Conservation (phyloP, 2,888 invertebrate species). For the Drosophila quinaria region DNA sequence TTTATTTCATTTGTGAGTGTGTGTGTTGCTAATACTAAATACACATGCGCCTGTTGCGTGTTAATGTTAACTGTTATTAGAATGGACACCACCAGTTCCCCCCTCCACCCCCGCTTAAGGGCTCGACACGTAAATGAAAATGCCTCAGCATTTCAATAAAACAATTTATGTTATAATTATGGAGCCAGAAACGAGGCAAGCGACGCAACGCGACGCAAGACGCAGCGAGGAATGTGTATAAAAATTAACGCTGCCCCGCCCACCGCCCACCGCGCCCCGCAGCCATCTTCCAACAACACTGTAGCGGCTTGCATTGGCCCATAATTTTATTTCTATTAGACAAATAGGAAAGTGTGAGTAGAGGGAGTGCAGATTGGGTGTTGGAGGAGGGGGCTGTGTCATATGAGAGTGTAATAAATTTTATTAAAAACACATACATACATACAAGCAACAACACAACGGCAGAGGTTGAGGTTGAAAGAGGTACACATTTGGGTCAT, state of each 20-base stretch:
- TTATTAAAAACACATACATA: constrained; percentile 67
- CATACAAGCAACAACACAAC: constrained; percentile 29
- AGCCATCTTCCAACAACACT: not conserved
- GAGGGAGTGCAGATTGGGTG: not conserved
- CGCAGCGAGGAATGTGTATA: constrained; percentile 47
- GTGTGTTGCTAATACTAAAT: constrained; percentile 47
- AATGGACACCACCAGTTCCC: constrained; percentile 4
- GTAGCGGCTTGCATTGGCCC: constrained; percentile 39
- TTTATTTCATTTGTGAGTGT: constrained; percentile 48
- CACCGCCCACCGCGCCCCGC: not conserved
- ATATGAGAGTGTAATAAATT: constrained; percentile 76
- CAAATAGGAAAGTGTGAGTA: constrained; percentile 59
- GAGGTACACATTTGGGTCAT: constrained; percentile 68
- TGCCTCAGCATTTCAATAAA: constrained; percentile 70
- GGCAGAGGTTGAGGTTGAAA: constrained; percentile 23
- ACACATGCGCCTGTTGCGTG: constrained; percentile 42
- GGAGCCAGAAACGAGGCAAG: constrained; percentile 44
- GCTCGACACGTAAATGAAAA: constrained; percentile 56
- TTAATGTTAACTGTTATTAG: constrained; percentile 51
- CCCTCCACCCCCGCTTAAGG: not conserved
- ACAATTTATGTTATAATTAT: constrained; percentile 73
- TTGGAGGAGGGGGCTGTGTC: constrained; percentile 40
- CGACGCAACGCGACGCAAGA: constrained; percentile 1
- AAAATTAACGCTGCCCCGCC: constrained; percentile 51
- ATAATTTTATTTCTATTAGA: constrained; percentile 75